These are phyloP conservation scores for Conger conger DNA, from an alignment of 2,113 vertebrate species.

Conservation along the genomic window DNA sequence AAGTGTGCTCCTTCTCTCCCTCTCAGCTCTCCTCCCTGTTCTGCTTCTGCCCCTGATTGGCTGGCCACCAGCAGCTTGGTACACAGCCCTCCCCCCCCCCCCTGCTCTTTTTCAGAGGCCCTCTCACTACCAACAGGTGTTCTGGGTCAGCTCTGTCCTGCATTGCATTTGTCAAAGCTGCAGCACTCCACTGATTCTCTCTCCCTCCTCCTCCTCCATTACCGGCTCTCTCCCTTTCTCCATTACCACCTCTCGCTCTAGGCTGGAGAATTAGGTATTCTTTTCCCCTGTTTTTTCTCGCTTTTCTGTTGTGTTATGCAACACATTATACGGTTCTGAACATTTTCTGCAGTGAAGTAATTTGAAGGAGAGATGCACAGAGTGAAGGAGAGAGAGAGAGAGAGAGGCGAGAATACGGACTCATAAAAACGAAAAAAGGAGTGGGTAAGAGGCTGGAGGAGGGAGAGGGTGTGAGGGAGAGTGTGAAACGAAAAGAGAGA, in stretches of 20 bases:
- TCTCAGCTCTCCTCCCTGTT: constrained; percentile 40
- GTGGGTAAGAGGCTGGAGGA: neutral
- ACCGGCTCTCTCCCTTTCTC: constrained; percentile 1
- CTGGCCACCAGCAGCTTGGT: constrained; percentile 55
- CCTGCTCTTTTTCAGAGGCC: constrained; percentile 9
- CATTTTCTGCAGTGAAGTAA: neutral
- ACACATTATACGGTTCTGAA: constrained; percentile 27
- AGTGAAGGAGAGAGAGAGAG: constrained; percentile 5
- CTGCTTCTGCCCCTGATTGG: constrained; percentile 57
- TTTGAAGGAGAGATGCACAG: constrained; percentile 31
- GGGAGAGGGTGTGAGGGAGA: neutral
- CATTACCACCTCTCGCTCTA: constrained; percentile 4
- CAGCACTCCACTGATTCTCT: neutral
- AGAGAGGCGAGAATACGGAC: neutral
- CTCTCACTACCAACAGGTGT: constrained; percentile 30
- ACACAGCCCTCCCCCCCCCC: neutral
- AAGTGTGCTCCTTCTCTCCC: neutral
- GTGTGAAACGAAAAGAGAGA: constrained; percentile 1
- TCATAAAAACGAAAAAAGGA: neutral
- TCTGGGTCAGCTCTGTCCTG: constrained; percentile 11
- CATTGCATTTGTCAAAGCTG: constrained; percentile 15
- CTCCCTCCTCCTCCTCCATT: neutral
- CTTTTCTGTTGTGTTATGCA: constrained; percentile 38
- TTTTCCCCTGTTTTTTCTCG: neutral
- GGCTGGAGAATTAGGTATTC: neutral